phyloP scores from a whole-genome alignment of 1,140 invertebrate genomes.

The Nixonia krombeini region DNA sequence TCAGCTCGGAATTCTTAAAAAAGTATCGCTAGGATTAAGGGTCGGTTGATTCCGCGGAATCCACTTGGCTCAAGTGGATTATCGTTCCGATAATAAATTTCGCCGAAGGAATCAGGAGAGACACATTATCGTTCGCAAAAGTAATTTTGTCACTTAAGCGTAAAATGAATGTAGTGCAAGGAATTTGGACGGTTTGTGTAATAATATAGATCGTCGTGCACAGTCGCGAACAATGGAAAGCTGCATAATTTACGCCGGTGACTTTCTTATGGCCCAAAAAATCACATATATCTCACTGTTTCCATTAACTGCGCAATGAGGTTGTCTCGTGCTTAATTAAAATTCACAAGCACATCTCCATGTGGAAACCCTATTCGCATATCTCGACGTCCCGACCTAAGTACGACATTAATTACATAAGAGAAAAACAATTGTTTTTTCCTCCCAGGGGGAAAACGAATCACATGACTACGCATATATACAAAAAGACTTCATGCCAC shows the following conservation, averaged over 20 bases:
- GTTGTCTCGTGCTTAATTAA: conserved; percentile 49
- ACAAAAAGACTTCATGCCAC: conserved; percentile 51
- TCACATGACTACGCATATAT: conserved; percentile 46
- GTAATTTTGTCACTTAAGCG: no score
- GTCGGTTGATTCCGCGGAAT: no score
- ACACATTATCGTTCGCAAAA: no score
- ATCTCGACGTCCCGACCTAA: conserved; percentile 49
- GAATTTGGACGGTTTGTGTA: no score
- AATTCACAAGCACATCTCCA: conserved; percentile 48
- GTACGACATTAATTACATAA: conserved; percentile 51
- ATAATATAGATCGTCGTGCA: no score
- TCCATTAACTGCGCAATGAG: conserved; percentile 45
- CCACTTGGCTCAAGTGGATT: no score
- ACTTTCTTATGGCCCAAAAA: conserved; percentile 32
- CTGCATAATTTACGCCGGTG: conserved; percentile 30
- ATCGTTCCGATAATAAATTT: no score
- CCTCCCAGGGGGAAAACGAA: conserved; percentile 23
- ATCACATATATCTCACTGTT: conserved; percentile 40
- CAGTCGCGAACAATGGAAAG: background rate
- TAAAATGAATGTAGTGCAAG: no score
- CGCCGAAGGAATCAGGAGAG: no score
- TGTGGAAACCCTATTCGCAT: conserved; percentile 44
- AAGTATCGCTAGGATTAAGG: no score
- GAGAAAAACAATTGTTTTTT: conserved; percentile 51
- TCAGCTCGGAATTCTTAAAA: no score